Evolutionary conservation across 2,888 invertebrate species (phyloP).

Genomic region (Apoda limacodes): DNA sequence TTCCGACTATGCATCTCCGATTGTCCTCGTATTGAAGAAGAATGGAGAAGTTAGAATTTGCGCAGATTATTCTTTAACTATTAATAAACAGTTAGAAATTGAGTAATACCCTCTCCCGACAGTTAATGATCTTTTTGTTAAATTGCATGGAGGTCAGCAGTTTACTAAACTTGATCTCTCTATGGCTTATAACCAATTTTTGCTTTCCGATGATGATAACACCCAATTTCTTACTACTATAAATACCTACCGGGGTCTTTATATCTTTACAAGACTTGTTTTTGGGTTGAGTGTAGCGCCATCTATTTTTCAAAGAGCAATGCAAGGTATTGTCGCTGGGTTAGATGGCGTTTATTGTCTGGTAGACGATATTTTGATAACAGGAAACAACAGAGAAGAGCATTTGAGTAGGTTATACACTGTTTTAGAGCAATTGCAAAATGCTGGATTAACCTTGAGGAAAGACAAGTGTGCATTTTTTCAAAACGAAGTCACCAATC

Average conservation of each 20-base stretch:
- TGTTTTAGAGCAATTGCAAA: constrained; percentile 14
- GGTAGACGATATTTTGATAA: too few species aligned
- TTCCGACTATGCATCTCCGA: too few species aligned
- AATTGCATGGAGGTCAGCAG: too few species aligned
- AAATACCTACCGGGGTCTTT: constrained; percentile 16
- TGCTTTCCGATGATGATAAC: too few species aligned
- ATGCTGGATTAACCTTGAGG: constrained; percentile 14
- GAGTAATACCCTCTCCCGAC: constrained; percentile 10
- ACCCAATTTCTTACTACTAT: constrained; percentile 16
- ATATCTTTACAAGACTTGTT: constrained; percentile 13
- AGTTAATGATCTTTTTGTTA: constrained; percentile 10
- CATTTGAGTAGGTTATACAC: constrained; percentile 12
- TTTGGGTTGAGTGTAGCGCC: constrained; percentile 13
- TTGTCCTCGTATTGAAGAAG: background rate
- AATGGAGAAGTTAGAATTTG: too few species aligned
- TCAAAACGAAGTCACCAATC: constrained; percentile 15
- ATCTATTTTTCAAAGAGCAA: constrained; percentile 10
- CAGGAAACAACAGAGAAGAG: constrained; percentile 4
- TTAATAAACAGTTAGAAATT: constrained; percentile 3
- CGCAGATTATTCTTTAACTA: constrained; percentile 3
- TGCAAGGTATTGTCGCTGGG: too few species aligned
- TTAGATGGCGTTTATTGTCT: too few species aligned
- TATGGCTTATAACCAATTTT: too few species aligned
- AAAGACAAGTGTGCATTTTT: constrained; percentile 17
- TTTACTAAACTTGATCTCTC: too few species aligned